phyloP scores from a whole-genome alignment of 2,888 invertebrate species.

The Seira sanloemensis region DNA sequence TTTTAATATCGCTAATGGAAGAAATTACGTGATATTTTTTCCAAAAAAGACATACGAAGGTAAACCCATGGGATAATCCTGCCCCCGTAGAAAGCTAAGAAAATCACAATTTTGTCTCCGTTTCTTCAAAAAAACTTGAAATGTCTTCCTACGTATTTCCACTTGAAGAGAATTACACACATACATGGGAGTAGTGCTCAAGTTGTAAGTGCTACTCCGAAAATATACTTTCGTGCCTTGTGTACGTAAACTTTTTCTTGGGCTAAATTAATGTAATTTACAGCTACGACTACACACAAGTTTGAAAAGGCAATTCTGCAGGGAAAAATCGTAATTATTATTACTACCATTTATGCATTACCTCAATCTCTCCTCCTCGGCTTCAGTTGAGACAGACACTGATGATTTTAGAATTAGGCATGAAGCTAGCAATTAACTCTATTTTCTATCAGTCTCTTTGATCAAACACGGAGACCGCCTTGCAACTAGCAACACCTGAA shows the following conservation, averaged over 20 bases:
- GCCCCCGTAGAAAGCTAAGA: background rate
- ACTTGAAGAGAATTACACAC: no score
- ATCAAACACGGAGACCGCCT: constrained; percentile 54
- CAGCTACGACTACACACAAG: background rate
- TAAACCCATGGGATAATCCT: background rate
- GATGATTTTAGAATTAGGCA: constrained; percentile 64
- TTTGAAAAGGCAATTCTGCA: no score
- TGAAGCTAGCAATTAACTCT: constrained; percentile 65
- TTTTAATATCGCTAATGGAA: constrained; percentile 30
- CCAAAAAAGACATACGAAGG: background rate
- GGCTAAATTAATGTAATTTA: background rate
- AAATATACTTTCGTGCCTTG: no score
- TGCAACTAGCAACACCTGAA: constrained; percentile 41
- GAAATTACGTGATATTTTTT: constrained; percentile 1
- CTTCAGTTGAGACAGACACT: constrained; percentile 40
- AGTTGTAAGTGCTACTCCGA: no score
- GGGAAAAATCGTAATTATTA: constrained; percentile 10
- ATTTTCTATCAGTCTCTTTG: constrained; percentile 56
- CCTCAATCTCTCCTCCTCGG: constrained; percentile 27
- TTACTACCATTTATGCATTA: constrained; percentile 30
- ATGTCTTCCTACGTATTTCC: no score
- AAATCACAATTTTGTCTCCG: no score
- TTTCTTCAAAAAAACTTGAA: no score
- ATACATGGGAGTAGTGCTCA: no score
- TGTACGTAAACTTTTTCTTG: no score